A percentile compares a stretch with the other conserved stretches of the same genome.
Conservation (phyloP, 2,113 vertebrate species). For the Tupaia chinensis region DNA sequence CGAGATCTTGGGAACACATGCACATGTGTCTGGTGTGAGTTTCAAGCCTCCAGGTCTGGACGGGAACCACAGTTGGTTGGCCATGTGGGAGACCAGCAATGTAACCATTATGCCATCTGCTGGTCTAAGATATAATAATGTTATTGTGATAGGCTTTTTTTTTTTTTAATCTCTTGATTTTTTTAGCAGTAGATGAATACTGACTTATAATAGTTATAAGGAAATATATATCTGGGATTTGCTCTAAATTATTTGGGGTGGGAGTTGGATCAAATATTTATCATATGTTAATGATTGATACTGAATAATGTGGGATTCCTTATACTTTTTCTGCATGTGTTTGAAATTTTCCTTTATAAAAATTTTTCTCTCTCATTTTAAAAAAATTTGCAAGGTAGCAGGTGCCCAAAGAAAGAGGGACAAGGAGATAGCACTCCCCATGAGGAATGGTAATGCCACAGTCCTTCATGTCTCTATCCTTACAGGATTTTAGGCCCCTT, state of each 20-base stretch:
- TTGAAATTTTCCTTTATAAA: conserved; percentile 5
- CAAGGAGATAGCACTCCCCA: too few species aligned
- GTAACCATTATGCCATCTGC: too few species aligned
- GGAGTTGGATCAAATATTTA: conserved; percentile 18
- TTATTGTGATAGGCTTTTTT: not conserved
- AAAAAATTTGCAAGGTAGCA: too few species aligned
- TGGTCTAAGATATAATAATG: not conserved
- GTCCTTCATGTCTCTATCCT: too few species aligned
- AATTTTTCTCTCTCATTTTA: not conserved
- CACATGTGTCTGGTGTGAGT: too few species aligned
- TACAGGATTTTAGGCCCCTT: too few species aligned
- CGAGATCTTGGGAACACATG: too few species aligned
- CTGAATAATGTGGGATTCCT: not conserved
- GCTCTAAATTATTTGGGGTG: not conserved
- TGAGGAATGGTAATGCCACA: too few species aligned
- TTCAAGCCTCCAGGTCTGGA: too few species aligned
- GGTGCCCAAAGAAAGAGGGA: too few species aligned
- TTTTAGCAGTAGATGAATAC: conserved; percentile 16
- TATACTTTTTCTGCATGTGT: not conserved
- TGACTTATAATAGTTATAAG: not conserved
- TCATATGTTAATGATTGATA: not conserved
- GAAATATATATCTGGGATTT: not conserved
- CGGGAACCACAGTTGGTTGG: too few species aligned
- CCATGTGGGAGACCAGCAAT: too few species aligned
- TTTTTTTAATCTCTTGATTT: conserved; percentile 4